These are phyloP conservation scores for Acanthiza pusilla DNA, from an alignment of 2,797 vertebrate genomes.

Conservation along the genomic window DNA sequence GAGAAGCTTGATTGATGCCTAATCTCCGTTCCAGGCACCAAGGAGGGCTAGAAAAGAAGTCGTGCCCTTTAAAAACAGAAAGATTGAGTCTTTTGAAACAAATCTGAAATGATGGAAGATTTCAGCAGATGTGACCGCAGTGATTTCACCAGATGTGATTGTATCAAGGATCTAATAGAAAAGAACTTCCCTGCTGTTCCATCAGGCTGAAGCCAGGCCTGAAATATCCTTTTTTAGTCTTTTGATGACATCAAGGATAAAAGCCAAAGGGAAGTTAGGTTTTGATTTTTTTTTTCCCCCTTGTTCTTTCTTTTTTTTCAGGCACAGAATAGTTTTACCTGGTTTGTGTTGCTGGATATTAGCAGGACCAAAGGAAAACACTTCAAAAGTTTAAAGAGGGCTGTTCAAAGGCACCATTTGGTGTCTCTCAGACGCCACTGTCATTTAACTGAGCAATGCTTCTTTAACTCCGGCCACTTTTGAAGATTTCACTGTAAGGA, in stretches of 20 bases:
- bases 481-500: not conserved
- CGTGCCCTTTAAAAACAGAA: constrained; percentile 31
- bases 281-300: constrained; percentile 50
- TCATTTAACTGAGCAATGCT: not conserved
- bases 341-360: constrained; percentile 24
- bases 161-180: constrained; percentile 59
- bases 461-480: not conserved
- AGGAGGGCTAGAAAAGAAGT: constrained; percentile 10
- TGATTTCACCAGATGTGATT: constrained; percentile 57
- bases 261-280: constrained; percentile 52
- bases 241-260: constrained; percentile 62
- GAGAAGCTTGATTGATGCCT: not conserved
- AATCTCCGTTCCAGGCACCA: not conserved
- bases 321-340: constrained; percentile 15
- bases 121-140: constrained; percentile 56
- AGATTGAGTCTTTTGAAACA: constrained; percentile 57
- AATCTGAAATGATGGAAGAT: constrained; percentile 55
- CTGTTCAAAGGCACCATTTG: not conserved
- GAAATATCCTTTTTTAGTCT: constrained; percentile 57
- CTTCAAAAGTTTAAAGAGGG: not conserved
- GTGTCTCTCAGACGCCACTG: not conserved
- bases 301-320: not conserved
- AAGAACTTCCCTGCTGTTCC: constrained; percentile 66
- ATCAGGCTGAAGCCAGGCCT: constrained; percentile 35
- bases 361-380: constrained; percentile 31